Conservation (phyloP, 2,113 vertebrate genomes). For the Ceuthmochares aereus region DNA sequence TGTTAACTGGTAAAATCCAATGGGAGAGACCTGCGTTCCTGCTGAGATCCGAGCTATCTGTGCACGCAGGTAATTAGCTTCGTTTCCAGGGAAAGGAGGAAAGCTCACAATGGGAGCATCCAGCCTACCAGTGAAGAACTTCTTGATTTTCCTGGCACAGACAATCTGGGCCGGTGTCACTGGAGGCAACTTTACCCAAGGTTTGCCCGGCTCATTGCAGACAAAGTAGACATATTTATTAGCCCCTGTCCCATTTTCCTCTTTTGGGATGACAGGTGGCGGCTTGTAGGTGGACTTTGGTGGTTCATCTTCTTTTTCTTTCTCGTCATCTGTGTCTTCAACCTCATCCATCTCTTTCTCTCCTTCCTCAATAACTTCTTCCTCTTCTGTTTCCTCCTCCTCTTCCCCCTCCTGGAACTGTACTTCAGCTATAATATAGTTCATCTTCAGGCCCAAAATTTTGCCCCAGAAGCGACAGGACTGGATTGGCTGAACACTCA, state of each 20-base stretch:
- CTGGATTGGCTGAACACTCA: conserved; percentile 79
- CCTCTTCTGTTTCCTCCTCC: conserved; percentile 79
- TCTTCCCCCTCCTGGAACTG: conserved; percentile 84
- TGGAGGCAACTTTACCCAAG: conserved; percentile 88
- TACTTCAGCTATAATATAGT: conserved; percentile 91
- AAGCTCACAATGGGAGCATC: conserved; percentile 85
- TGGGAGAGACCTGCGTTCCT: conserved; percentile 90
- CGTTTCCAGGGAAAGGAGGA: conserved; percentile 93
- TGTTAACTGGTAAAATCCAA: conserved; percentile 87
- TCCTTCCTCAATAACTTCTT: conserved; percentile 63
- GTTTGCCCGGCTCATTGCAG: conserved; percentile 87
- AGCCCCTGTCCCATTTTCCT: conserved; percentile 82
- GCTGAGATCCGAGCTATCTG: conserved; percentile 96
- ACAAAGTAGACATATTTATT: conserved; percentile 95
- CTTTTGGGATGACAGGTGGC: conserved; percentile 82
- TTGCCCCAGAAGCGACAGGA: conserved; percentile 95
- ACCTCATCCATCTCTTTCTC: conserved; percentile 2
- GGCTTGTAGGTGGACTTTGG: conserved; percentile 83
- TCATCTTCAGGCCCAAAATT: conserved; percentile 85
- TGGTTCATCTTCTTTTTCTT: conserved; percentile 65
- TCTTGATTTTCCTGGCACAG: conserved; percentile 86
- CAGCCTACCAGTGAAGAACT: conserved; percentile 89
- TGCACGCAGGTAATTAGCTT: conserved; percentile 90
- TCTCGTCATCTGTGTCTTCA: conserved; percentile 47
- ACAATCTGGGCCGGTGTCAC: conserved; percentile 91